These are phyloP conservation scores for Cactoblastis cactorum DNA, from an alignment of 2,888 invertebrate species.

Conservation along the genomic window DNA sequence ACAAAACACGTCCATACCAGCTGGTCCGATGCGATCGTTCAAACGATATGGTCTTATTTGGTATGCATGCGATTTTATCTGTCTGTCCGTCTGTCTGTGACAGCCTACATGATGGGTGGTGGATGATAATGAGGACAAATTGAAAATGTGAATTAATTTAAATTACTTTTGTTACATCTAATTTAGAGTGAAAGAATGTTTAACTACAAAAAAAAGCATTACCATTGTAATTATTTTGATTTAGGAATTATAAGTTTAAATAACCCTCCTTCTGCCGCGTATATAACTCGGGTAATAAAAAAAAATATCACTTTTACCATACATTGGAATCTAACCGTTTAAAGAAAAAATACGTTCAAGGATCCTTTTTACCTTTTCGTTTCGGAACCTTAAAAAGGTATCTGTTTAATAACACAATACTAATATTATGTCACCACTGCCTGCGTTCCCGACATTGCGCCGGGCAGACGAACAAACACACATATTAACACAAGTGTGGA, in stretches of 20 bases:
- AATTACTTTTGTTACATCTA: no score
- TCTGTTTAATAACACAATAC: neutral
- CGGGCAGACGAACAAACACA: conserved; percentile 1
- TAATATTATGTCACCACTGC: neutral
- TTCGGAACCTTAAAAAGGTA: no score
- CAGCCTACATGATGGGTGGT: conserved; percentile 1
- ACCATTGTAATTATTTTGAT: no score
- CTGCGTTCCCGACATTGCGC: neutral
- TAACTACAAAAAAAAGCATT: no score
- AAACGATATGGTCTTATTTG: neutral
- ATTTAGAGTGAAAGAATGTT: no score
- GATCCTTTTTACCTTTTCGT: no score
- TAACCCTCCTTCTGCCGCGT: no score
- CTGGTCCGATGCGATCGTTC: neutral
- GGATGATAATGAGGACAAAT: conserved; percentile 8
- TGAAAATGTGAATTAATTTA: neutral
- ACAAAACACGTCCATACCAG: neutral
- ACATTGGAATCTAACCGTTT: no score
- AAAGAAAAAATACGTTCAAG: no score
- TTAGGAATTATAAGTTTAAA: no score
- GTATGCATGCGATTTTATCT: conserved; percentile 2
- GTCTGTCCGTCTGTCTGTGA: neutral
- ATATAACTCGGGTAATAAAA: no score
- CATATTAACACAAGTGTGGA: conserved; percentile 10
- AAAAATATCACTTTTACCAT: no score